A percentile compares a stretch with the other conserved stretches of the same genome.
Conservation (phyloP, 2,113 vertebrate genomes). For the Sturnus vulgaris region DNA sequence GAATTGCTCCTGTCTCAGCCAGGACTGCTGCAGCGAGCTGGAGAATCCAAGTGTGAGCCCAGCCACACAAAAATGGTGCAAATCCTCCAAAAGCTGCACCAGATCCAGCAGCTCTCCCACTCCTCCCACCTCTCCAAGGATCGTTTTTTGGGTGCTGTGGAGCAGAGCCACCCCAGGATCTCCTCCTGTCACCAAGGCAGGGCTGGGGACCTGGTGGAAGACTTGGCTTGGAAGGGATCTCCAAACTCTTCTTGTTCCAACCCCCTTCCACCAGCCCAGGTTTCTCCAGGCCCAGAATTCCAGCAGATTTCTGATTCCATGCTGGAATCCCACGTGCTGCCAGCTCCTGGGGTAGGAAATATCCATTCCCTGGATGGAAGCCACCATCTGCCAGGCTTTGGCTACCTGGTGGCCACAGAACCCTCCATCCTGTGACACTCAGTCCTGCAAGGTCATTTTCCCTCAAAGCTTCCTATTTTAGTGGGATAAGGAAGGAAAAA, state of each 20-base stretch:
- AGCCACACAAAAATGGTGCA: rapidly evolving
- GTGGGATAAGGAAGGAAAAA: neutral
- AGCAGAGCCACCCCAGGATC: rapidly evolving
- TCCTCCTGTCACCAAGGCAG: neutral
- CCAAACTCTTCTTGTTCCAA: neutral
- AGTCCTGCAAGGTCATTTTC: neutral
- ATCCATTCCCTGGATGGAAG: rapidly evolving
- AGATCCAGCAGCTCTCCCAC: rapidly evolving
- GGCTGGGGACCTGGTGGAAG: neutral
- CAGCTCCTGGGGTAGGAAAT: neutral
- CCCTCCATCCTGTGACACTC: rapidly evolving
- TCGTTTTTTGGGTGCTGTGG: rapidly evolving
- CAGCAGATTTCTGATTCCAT: rapidly evolving
- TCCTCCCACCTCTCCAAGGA: rapidly evolving
- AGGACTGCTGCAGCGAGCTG: rapidly evolving
- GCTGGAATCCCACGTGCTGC: rapidly evolving
- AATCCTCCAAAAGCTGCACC: rapidly evolving
- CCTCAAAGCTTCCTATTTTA: rapidly evolving
- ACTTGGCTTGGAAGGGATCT: neutral
- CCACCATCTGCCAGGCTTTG: rapidly evolving
- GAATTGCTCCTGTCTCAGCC: rapidly evolving
- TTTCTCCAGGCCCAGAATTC: neutral
- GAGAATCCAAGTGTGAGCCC: rapidly evolving
- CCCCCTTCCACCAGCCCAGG: neutral
- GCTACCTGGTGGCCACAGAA: neutral